These are phyloP conservation scores for Florisuga fusca DNA, from an alignment of 2,797 vertebrate genomes.

Conservation along the genomic window DNA sequence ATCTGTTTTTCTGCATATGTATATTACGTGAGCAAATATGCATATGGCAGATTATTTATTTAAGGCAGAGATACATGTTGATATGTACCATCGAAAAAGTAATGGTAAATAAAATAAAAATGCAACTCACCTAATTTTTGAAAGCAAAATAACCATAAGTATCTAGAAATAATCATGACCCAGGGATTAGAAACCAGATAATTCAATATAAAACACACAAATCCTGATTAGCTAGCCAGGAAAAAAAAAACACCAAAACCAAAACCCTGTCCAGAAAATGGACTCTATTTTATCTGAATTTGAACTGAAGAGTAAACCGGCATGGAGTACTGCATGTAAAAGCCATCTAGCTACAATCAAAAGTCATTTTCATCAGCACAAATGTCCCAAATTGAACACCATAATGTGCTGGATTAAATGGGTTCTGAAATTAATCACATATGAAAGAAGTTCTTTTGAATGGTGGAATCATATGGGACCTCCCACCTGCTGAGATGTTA, in stretches of 20 bases:
- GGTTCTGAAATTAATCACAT: slow-evolving; percentile 55
- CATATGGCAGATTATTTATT: not conserved
- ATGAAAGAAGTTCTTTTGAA: slow-evolving; percentile 52
- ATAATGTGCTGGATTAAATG: slow-evolving; percentile 58
- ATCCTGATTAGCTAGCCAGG: not conserved
- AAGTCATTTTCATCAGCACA: slow-evolving; percentile 71
- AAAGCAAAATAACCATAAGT: not conserved
- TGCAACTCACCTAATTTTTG: not conserved
- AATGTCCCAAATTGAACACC: slow-evolving; percentile 52
- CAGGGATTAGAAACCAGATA: not conserved
- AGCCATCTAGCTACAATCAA: slow-evolving; percentile 66
- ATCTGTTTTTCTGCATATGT: not conserved
- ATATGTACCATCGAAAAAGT: not conserved
- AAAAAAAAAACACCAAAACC: not conserved
- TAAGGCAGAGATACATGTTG: not conserved
- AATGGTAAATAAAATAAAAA: not conserved
- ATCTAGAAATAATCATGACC: not conserved
- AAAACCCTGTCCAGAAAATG: not conserved
- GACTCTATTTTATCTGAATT: slow-evolving; percentile 37
- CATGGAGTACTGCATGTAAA: slow-evolving; percentile 45
- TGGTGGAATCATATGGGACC: slow-evolving; percentile 40
- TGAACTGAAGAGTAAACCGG: slow-evolving; percentile 21
- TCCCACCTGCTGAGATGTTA: slow-evolving; percentile 42
- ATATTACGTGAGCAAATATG: not conserved
- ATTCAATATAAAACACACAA: not conserved